Evolutionary conservation across 2,888 invertebrate genomes (phyloP), one percentile per base, ranked within the genome.

Genomic region (Drosophila ezoana): DNA sequence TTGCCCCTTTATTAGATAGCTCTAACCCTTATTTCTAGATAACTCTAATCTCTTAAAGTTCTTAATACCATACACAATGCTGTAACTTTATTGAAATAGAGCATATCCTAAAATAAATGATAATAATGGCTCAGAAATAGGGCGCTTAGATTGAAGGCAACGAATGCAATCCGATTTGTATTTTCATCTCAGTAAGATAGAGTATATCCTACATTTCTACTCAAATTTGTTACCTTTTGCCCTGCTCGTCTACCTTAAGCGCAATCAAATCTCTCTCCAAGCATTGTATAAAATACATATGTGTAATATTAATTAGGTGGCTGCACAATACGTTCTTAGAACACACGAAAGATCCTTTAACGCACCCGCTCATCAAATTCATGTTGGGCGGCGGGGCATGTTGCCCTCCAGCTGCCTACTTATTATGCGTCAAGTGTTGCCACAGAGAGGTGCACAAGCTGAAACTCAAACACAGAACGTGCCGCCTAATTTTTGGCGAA

Each of bases 381-480:
- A 16, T 53, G 61, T 53, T 56, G 49, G 38, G 44, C 43, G 49
- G 20, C 20, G 14, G 14, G n/a, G 4, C 14, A 9, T 53, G 40
- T 23, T 23, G 40, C 13, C 45, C 33, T 14, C 18, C 28, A 53
- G 68, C 67, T 62, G 57, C 73, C 52, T 68, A 82, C 73, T 87
- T 87, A 85, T 81, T 87, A 87, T 85, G 85, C 87, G 71, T 54
- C 52, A 69, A 81, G 66, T 85, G 87, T 76, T 64, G 63, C 66
- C 63, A 1, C 11, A 60, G 65, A 56, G 70, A 60, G 71, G 56
- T 68, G 71, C 63, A 64, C 56, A 62, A 61, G 72, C 57, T 64
- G 60, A 54, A 51, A 57, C 54, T 57, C 53, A 68, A 65, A 65
- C 58, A 67, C 44, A 38, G 66, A 72, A 77, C 81, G 85, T 85